Base-by-base conservation (phyloP, 2,888 invertebrate genomes). In the Ernsta delagoae region DNA sequence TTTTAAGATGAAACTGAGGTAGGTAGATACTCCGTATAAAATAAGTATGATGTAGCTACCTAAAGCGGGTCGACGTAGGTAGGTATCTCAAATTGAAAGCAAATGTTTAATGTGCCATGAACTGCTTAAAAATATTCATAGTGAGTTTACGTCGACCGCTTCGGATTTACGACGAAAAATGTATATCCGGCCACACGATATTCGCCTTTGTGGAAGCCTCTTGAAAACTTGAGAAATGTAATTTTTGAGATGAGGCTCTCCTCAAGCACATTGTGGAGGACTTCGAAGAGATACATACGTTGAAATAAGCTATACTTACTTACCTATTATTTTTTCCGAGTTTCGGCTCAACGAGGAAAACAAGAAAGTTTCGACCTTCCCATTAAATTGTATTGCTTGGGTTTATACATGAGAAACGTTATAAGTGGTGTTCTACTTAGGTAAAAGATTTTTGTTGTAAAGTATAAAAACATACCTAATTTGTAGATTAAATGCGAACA, bases 321-420 rank as follows among this genome's bases (percentile, higher is more conserved):
- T 36, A 36, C 36, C 5, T 36, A 36, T 5, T 36, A n/a, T 80
- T 80, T 81, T 80, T 79, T 76, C 78, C 76, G 80, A 80, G 75
- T 80, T 78, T 70, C 75, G 76, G 82, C 82, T 82, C 87, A 86
- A 87, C 85, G 85, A 87, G 84, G 83, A 82, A 85, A 62, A 85
- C 79, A 82, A 82, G 79, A 81, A 86, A 84, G 79, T 86, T 85
- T 78, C 79, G 81, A 79, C 79, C 77, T 84, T 81, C 79, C 77
- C 80, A 81, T 79, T 73, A 75, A 80, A 81, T 82, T 80, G 75
- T 64, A 54, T 67, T 43, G 59, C 78, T 75, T 78, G 79, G 78
- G 77, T 76, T 75, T 61, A 56, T 56, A 67, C 61, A 61, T 75
- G 80, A 86, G 61, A 67, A 45, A 67, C 54, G 11, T 43, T 39